These are phyloP conservation scores for Shinisaurus crocodilurus DNA, from an alignment of 2,113 vertebrate genomes.

Conservation along the genomic window DNA sequence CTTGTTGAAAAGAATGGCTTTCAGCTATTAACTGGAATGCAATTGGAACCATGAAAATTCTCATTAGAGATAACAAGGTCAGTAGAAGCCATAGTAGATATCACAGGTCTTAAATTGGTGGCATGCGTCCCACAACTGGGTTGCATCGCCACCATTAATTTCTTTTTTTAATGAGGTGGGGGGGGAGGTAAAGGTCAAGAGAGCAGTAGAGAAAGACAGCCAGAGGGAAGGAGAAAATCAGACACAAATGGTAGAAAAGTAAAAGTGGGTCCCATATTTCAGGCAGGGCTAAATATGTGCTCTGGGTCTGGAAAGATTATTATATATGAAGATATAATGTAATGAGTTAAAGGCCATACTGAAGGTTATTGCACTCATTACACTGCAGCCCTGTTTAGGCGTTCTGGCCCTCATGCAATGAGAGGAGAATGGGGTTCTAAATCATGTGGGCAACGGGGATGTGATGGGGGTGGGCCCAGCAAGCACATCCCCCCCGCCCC, in stretches of 20 bases:
- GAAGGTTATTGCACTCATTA: neutral
- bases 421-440: no score
- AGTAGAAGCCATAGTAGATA: neutral
- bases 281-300: neutral
- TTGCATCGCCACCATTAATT: neutral
- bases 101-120: neutral
- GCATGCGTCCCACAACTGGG: neutral
- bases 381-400: no score
- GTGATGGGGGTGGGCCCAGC: no score
- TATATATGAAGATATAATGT: neutral
- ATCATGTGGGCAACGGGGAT: no score
- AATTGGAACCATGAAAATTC: constrained; percentile 42
- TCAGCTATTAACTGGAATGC: constrained; percentile 51
- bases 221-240: no score
- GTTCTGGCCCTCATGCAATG: no score
- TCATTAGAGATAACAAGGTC: constrained; percentile 7
- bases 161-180: neutral
- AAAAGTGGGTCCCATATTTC: neutral
- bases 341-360: neutral
- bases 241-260: no score
- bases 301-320: neutral
- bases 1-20: constrained; percentile 45
- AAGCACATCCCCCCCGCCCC: no score
- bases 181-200: neutral
- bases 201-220: neutral